Base-by-base conservation (phyloP, 1,140 invertebrate species). In the Pseudachorutes palmiensis region DNA sequence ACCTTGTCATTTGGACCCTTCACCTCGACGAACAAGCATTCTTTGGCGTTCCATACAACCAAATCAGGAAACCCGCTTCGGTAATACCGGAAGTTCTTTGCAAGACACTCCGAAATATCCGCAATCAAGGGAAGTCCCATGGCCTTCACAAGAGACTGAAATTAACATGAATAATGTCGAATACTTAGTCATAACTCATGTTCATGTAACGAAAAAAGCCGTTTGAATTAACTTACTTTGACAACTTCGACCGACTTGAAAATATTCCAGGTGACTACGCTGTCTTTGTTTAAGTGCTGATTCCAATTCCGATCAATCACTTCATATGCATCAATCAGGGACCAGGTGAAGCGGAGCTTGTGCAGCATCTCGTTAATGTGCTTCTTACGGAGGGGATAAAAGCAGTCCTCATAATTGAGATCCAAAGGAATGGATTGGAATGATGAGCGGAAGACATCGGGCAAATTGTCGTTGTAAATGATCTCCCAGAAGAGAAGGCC, bases 1-100 rank as follows among this genome's bases (percentile, higher is more conserved):
- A 94, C 80, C 66, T 80, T 81, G 80, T 96, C 92, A 57, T 83
- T 83, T 19, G 92, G 91, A 0, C 92, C 90, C 80, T 95, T 96
- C 0, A 96, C 92, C 82, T 95, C 92, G 5, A 91, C 85, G 75
- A 90, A 86, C 75, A 82, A 84, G 67, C 83, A 83, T 1, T 76
- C 82, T 3, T 75, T 32, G 26, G 75, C 72, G 76, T 91, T 85
- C 90, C 90, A 93, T 1, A 92, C 73, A n/a, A 87, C 84, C 19
- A 93, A 81, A 79, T 93, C 90, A 28, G 90, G 90, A 78, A 92
- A 90, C 29, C 90, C 90, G 74, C 84, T 82, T 62, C 82, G 80
- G 71, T 82, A 82, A 70, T 86, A 79, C 48, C 81, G 78, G 74
- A 83, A 86, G 77, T 87, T 79, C 1, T 74, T 74, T 2, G 82